Evolutionary conservation across 2,113 vertebrate genomes (phyloP), one percentile per base, ranked within the genome.

Genomic region (Empidonax alnorum): DNA sequence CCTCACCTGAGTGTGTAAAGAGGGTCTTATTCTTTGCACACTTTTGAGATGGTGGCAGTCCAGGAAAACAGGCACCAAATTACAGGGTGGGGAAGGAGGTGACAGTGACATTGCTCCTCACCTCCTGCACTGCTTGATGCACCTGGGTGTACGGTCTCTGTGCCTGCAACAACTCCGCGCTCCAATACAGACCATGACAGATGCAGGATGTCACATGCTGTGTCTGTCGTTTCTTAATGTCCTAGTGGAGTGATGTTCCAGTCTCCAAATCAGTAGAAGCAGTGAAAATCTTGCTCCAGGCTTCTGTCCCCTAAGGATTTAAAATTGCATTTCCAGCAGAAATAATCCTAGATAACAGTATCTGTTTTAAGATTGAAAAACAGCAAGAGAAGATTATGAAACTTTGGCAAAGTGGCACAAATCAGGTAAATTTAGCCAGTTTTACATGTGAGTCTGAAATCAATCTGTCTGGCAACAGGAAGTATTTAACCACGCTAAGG

Each of bases 91-190:
- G 20, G 59, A 35, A 27, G 30, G 30, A 73, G 14, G 22, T 21
- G 58, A 22, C 35, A 47, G 35, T 6, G 46, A 33, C 0, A 0
- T 14, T 59, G 15, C 16, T 56, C n/a, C 24, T 20, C 41, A 13
- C 12, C n/a, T 62, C 65, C 68, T 0, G 0, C 6, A 2, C 12
- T 49, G 30, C 65, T 50, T 47, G 24, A 6, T 2, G 7, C 25
- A 8, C 0, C 4, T 6, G 6, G 56, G 17, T 13, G 10, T 12
- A 27, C 10, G 4, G 23, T 6, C 41, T 41, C 25, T 55, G 28
- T 4, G 1, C 3, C n/a, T 41, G 42, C 44, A 37, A 9, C 9
- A 1, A 28, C 59, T 42, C 59, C 49, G 28, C 7, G n/a, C n/a
- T 90, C 80, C 68, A 68, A 6, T 6, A n/a, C 30, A 39, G 30